phyloP scores from a whole-genome alignment of 1,140 invertebrate genomes.

The Maconellicoccus hirsutus region DNA sequence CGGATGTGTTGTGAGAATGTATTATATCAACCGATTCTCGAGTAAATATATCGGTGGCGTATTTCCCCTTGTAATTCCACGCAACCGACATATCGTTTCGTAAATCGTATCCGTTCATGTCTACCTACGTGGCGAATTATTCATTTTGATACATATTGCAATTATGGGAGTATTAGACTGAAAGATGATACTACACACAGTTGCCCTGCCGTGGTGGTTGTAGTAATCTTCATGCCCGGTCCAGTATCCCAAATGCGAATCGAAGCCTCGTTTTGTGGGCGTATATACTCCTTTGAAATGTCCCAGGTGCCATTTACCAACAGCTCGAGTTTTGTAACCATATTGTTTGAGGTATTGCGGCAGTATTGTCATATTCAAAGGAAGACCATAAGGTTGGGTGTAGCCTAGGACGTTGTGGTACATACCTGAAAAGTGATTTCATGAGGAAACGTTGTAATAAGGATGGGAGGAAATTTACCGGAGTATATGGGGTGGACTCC shows the following conservation, averaged over 20 bases:
- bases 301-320: constrained; percentile 65
- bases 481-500: constrained; percentile 48
- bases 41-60: constrained; percentile 47
- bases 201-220: not conserved
- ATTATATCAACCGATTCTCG: constrained; percentile 43
- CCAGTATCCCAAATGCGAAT: constrained; percentile 72
- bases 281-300: constrained; percentile 54
- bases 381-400: constrained; percentile 57
- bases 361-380: constrained; percentile 53
- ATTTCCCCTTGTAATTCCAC: constrained; percentile 41
- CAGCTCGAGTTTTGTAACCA: constrained; percentile 51
- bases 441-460: not conserved
- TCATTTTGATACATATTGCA: too few relatives aligned
- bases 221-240: constrained; percentile 40
- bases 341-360: constrained; percentile 48
- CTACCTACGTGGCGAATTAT: constrained; percentile 39
- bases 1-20: constrained; percentile 36
- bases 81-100: constrained; percentile 42
- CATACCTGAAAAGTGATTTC: constrained; percentile 43
- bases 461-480: constrained; percentile 35
- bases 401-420: constrained; percentile 64
- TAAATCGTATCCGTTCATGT: constrained; percentile 39
- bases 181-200: too few relatives aligned
- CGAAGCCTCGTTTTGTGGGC: constrained; percentile 66
- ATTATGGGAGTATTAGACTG: too few relatives aligned